Conservation (phyloP, 2,888 invertebrate genomes). For the Mythimna albipuncta region DNA sequence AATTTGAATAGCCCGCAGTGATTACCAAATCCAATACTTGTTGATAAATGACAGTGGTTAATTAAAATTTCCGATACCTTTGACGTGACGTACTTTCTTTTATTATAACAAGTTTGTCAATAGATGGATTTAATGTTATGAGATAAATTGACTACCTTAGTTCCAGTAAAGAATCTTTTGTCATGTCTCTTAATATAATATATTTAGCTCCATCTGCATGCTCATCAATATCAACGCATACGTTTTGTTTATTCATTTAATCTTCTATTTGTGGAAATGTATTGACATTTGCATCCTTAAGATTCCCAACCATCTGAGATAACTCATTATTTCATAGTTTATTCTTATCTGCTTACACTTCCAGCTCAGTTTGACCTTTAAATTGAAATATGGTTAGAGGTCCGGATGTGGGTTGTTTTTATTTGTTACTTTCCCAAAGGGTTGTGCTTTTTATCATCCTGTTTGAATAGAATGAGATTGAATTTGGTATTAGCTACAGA, state of each 20-base stretch:
- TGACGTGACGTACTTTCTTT: constrained; percentile 47
- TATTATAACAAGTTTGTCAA: constrained; percentile 30
- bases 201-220: not conserved
- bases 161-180: constrained; percentile 5
- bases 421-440: constrained; percentile 78
- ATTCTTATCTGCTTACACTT: constrained; percentile 26
- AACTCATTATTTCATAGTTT: constrained; percentile 40
- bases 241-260: constrained; percentile 6
- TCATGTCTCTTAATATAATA: not conserved
- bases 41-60: constrained; percentile 84
- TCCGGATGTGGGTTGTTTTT: constrained; percentile 78
- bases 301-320: constrained; percentile 17
- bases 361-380: constrained; percentile 36
- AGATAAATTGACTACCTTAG: constrained; percentile 12
- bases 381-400: constrained; percentile 74
- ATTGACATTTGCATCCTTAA: constrained; percentile 29
- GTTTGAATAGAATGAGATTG: constrained; percentile 79
- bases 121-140: constrained; percentile 11
- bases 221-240: not conserved
- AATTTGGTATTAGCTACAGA: constrained; percentile 77
- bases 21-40: constrained; percentile 81
- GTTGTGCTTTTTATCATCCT: constrained; percentile 80
- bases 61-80: constrained; percentile 74
- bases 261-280: constrained; percentile 6
- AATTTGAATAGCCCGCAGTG: constrained; percentile 81